Conservation (phyloP, 1,140 invertebrate genomes). For the Meloidogyne floridensis region DNA sequence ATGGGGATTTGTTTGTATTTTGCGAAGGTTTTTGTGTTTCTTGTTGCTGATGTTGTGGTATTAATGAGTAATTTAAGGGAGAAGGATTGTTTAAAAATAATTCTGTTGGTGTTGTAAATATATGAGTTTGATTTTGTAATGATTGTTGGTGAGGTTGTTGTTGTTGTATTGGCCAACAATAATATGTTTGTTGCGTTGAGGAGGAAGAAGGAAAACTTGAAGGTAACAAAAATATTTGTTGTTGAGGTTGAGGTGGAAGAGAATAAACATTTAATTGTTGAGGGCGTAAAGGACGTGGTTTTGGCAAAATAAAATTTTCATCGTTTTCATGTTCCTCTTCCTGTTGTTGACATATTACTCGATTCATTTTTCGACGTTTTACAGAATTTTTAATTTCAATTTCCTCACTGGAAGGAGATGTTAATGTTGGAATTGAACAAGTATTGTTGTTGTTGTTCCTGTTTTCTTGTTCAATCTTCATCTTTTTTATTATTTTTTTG, state of each 20-base stretch:
- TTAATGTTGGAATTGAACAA: background rate
- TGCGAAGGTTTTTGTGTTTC: background rate
- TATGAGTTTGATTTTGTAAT: background rate
- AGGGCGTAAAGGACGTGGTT: background rate
- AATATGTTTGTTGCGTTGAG: background rate
- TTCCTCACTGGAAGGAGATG: background rate
- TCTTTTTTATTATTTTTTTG: background rate
- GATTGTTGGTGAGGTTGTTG: background rate
- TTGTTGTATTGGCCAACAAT: slow-evolving; percentile 6
- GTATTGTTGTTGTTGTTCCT: background rate
- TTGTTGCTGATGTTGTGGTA: background rate
- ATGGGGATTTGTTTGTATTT: background rate
- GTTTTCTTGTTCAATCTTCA: background rate
- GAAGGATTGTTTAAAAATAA: background rate
- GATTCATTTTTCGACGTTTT: background rate
- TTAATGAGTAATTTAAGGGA: too few relatives aligned
- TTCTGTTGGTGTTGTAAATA: background rate
- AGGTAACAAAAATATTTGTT: slow-evolving; percentile 1
- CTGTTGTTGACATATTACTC: background rate
- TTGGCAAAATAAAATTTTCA: background rate
- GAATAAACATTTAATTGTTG: background rate
- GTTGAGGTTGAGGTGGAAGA: background rate
- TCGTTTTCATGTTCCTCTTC: background rate
- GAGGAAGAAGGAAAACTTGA: background rate
- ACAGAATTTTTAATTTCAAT: background rate